Evolutionary conservation across 1,140 invertebrate genomes (phyloP), one percentile per base, ranked within the genome.

Genomic region (Aculops lycopersici): DNA sequence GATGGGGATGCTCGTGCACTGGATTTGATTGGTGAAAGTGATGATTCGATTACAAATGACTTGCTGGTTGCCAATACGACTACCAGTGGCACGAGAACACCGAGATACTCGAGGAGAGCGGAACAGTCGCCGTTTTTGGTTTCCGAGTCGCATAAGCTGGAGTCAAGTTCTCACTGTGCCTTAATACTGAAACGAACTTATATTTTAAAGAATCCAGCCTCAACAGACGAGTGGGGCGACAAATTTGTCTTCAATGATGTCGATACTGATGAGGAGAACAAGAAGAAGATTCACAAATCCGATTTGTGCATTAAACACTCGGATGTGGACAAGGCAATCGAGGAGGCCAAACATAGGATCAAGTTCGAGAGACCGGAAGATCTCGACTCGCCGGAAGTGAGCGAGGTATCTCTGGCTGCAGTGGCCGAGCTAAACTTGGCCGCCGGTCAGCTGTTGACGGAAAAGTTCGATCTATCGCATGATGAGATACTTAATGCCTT

Each of bases 401-500:
- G 15, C 15, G 39, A 41, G 12, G 18, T 35, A 20, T 20, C 39
- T 14, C 45, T 50, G 16, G 46, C 24, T 20, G 20, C 17, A 3
- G 42, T 47, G 12, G 48, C 41, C 15, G 47, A 49, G 35, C 42
- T 50, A 3, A 39, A 21, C n/a, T 37, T 46, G 12, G 40, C 42
- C 36, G 42, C 41, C 2, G 47, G 47, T 8, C 17, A 35, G 41
- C 42, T 50, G 20, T 38, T 49, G 15, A 36, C 47, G 17, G 8
- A 43, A 24, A 21, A 36, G 38, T 42, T 80, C 48, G 72, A 74
- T 2, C 55, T 86, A n/a, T 71, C 67, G 1, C 70, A 71, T 47
- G 74, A 83, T 49, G 77, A 83, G 50, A 72, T 84, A 38, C 71
- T 81, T 50, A 77, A 79, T 50, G 73, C 71, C 35, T 54, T 86